Base-by-base conservation (phyloP, 2,113 vertebrate genomes). In the Phoxinus phoxinus region DNA sequence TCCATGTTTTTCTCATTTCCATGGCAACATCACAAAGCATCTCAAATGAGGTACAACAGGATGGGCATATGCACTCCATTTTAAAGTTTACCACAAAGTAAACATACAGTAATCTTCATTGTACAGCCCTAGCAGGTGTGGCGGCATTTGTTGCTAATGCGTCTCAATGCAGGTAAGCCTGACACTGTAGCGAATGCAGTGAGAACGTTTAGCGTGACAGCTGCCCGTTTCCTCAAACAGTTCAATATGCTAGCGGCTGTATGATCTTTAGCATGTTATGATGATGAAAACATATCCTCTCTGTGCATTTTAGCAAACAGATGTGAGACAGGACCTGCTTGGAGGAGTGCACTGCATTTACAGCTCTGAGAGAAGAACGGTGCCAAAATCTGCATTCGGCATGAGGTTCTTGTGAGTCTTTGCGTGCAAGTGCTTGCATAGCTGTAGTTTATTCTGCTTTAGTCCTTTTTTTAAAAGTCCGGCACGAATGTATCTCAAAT, bases 81-180 rank as follows among this genome's bases (percentile, higher is more conserved):
- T 75, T 35, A 41, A 84, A 71, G 73, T 85, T 87, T 83, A 83
- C 46, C 63, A 73, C 69, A 27, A 37, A 83, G 73, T 81, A 88
- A 88, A 88, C 74, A 86, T 25, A 19, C n/a, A 41, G n/a, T 46
- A 44, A 41, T 63, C 58, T 73, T 59, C 6, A 71, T 73, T 53
- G 41, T 82, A 27, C 41, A 67, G 30, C 6, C 2, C 48, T 63
- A 32, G 63, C 25, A 77, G 84, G 84, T 85, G 84, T 73, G 41
- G 37, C 48, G 4, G 71, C 48, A 15, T 76, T 79, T 59, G 17
- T 30, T 81, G 59, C 53, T 56, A 72, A 44, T 46, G 41, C 51
- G 2, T 80, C 19, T 71, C 32, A 37, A 10, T 15, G 37, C 41
- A 81, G 37, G 59, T 67, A 25, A 27, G 44, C n/a, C 6, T 56